Evolutionary conservation across 1,140 invertebrate species (phyloP), one percentile per base, ranked within the genome.

Genomic region (Nephotettix cincticeps): DNA sequence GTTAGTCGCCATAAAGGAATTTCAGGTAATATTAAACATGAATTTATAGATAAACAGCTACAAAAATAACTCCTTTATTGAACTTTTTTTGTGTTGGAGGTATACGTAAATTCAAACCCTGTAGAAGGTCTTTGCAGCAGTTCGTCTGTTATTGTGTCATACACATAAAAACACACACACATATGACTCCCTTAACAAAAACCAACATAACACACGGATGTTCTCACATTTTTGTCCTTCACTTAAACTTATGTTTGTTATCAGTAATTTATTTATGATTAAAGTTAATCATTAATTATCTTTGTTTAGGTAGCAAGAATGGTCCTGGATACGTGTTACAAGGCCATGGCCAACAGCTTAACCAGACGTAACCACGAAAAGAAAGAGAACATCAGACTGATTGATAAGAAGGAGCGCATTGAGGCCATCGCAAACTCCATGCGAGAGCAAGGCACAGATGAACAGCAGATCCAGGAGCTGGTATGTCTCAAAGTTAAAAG

Each of bases 341-440:
- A 93, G 77, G 84, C 91, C 11, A 77, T 94, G 17, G 91, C 89
- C 78, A 94, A 94, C 82, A 83, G 84, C 28, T 84, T 89, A 71
- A 83, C 83, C 1, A 84, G 88, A 61, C 85, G 86, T 47, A 85
- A 86, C 51, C 83, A 87, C 76, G 88, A 91, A 78, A 84, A 83
- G 30, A 79, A 76, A 9, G 81, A 84, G 66, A 90, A 93, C 79
- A 88, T 88, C 76, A 84, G 93, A 30, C 86, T 96, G 70, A 88
- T 95, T 64, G 93, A 95, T 74, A 96, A 96, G 81, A 89, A 93
- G 72, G 88, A 93, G 73, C 84, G 92, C 74, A 87, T 96, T 68
- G 91, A 94, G 75, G 90, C 89, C 28, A 89, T 96, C 54, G 86
- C 90, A 51, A 86, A 89, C 73, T 88, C 88, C 68, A 87, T 96